A percentile compares a stretch with the other conserved stretches of the same genome.
Evolutionary conservation across 2,888 invertebrate species (phyloP).

Genomic region (Acleris cristana): DNA sequence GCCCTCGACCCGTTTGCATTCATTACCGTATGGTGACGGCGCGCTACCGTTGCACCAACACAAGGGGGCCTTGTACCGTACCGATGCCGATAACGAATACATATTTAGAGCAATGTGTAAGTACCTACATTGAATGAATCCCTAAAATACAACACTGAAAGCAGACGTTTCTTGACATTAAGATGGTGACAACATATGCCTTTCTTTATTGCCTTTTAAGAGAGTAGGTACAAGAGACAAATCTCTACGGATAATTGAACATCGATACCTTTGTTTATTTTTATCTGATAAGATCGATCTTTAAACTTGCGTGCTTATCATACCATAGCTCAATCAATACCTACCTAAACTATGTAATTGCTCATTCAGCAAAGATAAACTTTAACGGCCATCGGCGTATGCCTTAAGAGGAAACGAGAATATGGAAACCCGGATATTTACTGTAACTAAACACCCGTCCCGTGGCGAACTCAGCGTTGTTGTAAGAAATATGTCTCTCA

Average conservation of each 20-base stretch:
- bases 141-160: neutral
- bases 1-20: slow-evolving; percentile 64
- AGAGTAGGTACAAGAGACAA: too few species aligned
- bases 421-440: slow-evolving; percentile 37
- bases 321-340: too few species aligned
- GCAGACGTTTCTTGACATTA: too few species aligned
- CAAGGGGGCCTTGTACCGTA: slow-evolving; percentile 38
- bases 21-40: slow-evolving; percentile 46
- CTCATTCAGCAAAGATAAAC: slow-evolving; percentile 25
- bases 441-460: slow-evolving; percentile 32
- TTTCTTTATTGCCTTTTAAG: too few species aligned
- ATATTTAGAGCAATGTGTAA: slow-evolving; percentile 37
- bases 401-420: slow-evolving; percentile 32
- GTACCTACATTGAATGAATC: slow-evolving; percentile 4
- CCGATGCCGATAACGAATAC: slow-evolving; percentile 40
- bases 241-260: too few species aligned
- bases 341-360: neutral
- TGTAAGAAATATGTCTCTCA: neutral
- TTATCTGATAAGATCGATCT: too few species aligned
- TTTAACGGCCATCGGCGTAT: slow-evolving; percentile 17
- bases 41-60: slow-evolving; percentile 36
- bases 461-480: slow-evolving; percentile 2
- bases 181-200: too few species aligned
- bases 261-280: too few species aligned
- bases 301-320: too few species aligned